Evolutionary conservation across 2,797 vertebrate species (phyloP), one percentile per base, ranked within the genome.

Genomic region (Neoniphon sammara): DNA sequence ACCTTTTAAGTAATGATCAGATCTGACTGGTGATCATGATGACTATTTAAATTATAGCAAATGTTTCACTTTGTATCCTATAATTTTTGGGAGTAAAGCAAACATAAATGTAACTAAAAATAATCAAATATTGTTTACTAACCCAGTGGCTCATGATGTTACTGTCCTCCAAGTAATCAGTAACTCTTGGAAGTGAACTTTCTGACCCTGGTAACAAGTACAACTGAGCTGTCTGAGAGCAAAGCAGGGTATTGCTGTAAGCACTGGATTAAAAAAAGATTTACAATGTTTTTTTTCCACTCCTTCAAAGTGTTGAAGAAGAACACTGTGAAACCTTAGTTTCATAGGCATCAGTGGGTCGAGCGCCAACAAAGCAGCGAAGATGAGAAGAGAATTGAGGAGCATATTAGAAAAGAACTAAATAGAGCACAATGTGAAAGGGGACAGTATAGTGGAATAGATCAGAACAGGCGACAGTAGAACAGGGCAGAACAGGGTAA

Each of bases 261-360:
- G 11, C 39, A 42, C 7, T 50, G 36, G 34, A 55, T 54, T 14
- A 46, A 23, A 54, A 8, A 63, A n/a, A n/a, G n/a, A n/a, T n/a
- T n/a, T n/a, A n/a, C n/a, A 60, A 1, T 21, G 15, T 30, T 58
- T 46, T 17, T 46, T 17, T 46, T 18, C 44, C 15, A 46, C 44
- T 17, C 1, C 31, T 34, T 54, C 53, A 53, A 15, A 23, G 23
- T 31, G 47, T 30, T 53, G n/a, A 31, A 70, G 49, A 75, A 53
- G 21, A 31, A 9, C 20, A 80, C 52, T 18, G 5, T 34, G 7
- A 6, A 66, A 6, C 42, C 23, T 67, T 49, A 50, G 54, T 72
- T 72, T 25, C 44, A 75, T 75, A 31, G 59, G 12, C 8, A 39
- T 30, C 21, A 50, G 21, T 49, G 18, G 47, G 18, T 5, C 47